Evolutionary conservation across 2,888 invertebrate genomes (phyloP).

Genomic region (Pardosa pseudoannulata): DNA sequence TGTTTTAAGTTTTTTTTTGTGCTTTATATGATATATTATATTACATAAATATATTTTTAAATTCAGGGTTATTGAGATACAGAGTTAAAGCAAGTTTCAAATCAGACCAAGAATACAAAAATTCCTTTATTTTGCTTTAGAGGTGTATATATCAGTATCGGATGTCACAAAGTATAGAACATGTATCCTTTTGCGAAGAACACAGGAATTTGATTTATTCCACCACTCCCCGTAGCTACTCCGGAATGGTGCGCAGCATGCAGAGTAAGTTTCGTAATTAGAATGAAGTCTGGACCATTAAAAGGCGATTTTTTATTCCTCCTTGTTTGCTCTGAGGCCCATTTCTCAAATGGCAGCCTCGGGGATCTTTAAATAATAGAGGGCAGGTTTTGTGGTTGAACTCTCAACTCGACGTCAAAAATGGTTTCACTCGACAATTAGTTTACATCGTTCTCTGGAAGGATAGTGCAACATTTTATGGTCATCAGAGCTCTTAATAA

Average conservation of each 20-base stretch:
- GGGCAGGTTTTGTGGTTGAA: conserved; percentile 29
- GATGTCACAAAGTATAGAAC: too few species aligned
- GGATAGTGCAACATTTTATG: too few species aligned
- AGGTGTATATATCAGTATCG: too few species aligned
- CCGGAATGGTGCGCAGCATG: conserved; percentile 41
- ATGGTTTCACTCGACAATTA: neutral
- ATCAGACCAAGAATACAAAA: too few species aligned
- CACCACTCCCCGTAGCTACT: conserved; percentile 37
- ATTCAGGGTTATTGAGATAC: too few species aligned
- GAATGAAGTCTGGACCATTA: conserved; percentile 42
- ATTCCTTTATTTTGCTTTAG: too few species aligned
- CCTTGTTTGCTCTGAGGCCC: conserved; percentile 59
- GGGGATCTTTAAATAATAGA: conserved; percentile 25
- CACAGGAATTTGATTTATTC: conserved; percentile 55
- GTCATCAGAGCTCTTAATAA: too few species aligned
- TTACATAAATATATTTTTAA: too few species aligned
- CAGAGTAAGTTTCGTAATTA: conserved; percentile 47
- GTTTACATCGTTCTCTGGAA: neutral
- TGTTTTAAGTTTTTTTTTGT: too few species aligned
- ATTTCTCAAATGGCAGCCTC: conserved; percentile 16
- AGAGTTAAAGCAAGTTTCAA: too few species aligned
- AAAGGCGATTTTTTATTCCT: conserved; percentile 44
- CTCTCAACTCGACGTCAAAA: neutral
- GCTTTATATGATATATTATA: too few species aligned
- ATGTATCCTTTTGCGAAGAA: too few species aligned